These are phyloP conservation scores for Alca torda DNA, from an alignment of 2,797 vertebrate species.

Conservation along the genomic window DNA sequence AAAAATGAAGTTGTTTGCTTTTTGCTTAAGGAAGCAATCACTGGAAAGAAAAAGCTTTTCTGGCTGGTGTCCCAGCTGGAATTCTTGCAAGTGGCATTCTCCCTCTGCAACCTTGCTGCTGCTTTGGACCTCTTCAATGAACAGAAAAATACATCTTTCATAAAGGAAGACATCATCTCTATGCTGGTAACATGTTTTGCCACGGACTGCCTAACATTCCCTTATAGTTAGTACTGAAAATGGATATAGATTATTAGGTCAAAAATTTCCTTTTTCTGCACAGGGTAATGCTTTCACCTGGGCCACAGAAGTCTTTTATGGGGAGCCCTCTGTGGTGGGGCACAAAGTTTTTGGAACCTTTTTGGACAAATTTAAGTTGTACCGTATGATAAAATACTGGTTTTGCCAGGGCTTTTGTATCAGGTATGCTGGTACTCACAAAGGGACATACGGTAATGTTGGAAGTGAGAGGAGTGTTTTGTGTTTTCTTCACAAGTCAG, in stretches of 20 bases:
- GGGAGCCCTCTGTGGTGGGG: not conserved
- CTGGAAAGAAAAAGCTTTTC: not conserved
- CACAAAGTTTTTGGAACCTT: not conserved
- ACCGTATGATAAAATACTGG: not conserved
- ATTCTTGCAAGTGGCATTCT: not conserved
- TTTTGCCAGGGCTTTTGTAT: not conserved
- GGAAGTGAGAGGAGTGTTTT: not conserved
- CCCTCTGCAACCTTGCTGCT: not conserved
- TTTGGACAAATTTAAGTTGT: not conserved
- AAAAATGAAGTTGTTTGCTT: not conserved
- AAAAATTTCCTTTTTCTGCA: not conserved
- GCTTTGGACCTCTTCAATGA: not conserved
- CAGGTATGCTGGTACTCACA: not conserved
- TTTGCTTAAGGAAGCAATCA: not conserved
- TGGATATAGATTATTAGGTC: not conserved
- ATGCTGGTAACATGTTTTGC: not conserved
- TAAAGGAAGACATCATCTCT: not conserved
- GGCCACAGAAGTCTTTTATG: not conserved
- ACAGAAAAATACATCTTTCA: not conserved
- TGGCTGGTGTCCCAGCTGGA: not conserved
- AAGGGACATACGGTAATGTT: not conserved
- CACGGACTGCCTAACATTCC: not conserved
- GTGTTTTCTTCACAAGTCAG: not conserved
- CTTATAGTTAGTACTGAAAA: not conserved
- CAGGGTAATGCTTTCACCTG: not conserved